phyloP scores from a whole-genome alignment of 1,140 invertebrate genomes.

The silkworm (Bombyx mori) region ASM3026992v2 NC_085131.1:2758001-2758500 shows the following conservation, averaged over 20 bases:
- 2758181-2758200: not conserved
- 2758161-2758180: not conserved
- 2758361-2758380: no score
- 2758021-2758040: no score
- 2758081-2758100: not conserved
- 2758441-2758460: no score
- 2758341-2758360: no score
- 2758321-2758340: slow-evolving; percentile 6
- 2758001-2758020: no score
- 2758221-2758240: not conserved
- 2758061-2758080: no score
- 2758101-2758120: not conserved
- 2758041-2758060: no score
- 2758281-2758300: slow-evolving; percentile 7
- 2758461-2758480: no score
- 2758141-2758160: not conserved
- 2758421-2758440: no score
- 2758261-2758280: not conserved
- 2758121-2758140: not conserved
- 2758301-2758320: slow-evolving; percentile 19
- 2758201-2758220: not conserved
- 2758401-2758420: no score
- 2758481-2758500: no score
- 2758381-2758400: no score
- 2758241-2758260: not conserved